These are phyloP conservation scores for Parasteatoda lunata DNA, from an alignment of 2,888 invertebrate species.

Conservation along the genomic window DNA sequence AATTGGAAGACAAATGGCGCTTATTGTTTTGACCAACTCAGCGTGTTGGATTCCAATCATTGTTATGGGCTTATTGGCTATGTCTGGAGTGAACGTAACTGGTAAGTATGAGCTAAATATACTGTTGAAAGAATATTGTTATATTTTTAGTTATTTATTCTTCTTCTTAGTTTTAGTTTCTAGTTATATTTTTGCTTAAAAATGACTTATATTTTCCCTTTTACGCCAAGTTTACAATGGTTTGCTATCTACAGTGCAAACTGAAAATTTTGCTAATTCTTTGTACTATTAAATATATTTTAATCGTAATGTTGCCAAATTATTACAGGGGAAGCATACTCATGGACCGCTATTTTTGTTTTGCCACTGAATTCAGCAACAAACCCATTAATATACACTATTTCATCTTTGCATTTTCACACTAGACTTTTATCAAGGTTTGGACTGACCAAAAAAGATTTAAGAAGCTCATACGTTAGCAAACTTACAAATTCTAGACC, in stretches of 20 bases:
- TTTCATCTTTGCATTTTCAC: slow-evolving; percentile 70
- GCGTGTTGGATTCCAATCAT: slow-evolving; percentile 73
- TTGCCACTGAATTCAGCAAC: slow-evolving; percentile 72
- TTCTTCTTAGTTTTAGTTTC: too few species aligned
- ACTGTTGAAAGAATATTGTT: too few species aligned
- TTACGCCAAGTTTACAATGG: too few species aligned
- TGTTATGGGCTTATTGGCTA: slow-evolving; percentile 71
- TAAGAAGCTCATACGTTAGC: slow-evolving; percentile 40
- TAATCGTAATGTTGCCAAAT: too few species aligned
- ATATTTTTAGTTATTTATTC: too few species aligned
- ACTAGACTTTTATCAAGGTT: slow-evolving; percentile 50
- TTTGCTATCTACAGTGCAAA: too few species aligned
- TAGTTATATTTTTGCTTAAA: too few species aligned
- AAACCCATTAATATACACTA: slow-evolving; percentile 72
- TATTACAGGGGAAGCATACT: slow-evolving; percentile 71
- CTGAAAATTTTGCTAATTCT: too few species aligned
- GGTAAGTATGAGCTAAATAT: slow-evolving; percentile 22
- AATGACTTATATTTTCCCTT: too few species aligned
- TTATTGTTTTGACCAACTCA: slow-evolving; percentile 72
- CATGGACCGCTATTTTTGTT: slow-evolving; percentile 73
- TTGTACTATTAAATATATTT: too few species aligned
- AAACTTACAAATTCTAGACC: slow-evolving; percentile 37
- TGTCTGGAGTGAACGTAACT: slow-evolving; percentile 68
- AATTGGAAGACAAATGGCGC: slow-evolving; percentile 72
- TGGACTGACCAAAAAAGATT: slow-evolving; percentile 42